phyloP scores from a whole-genome alignment of 2,888 invertebrate species.

The Pteria penguin region DNA sequence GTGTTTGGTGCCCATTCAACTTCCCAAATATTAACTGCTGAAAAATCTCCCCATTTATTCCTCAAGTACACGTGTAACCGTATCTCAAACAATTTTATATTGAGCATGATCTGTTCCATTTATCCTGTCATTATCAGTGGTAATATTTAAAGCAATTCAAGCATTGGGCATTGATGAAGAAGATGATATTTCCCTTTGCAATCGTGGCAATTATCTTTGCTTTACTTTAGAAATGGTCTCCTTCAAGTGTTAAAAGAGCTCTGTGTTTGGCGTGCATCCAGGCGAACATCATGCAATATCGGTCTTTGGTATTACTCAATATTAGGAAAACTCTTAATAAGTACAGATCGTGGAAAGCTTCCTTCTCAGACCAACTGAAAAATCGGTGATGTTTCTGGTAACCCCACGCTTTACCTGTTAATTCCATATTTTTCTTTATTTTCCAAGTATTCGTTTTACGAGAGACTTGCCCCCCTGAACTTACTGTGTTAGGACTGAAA shows the following conservation, averaged over 20 bases:
- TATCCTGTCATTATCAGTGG: background rate
- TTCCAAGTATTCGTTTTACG: too few relatives aligned
- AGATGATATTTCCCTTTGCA: background rate
- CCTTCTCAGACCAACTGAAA: too few relatives aligned
- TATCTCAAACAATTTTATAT: background rate
- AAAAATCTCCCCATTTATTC: constrained; percentile 1
- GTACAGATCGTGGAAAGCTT: too few relatives aligned
- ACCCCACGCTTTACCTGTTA: too few relatives aligned
- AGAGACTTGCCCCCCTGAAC: too few relatives aligned
- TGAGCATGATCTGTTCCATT: constrained; percentile 8
- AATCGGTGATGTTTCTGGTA: too few relatives aligned
- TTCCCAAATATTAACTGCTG: constrained; percentile 15
- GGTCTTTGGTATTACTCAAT: background rate
- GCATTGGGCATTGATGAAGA: constrained; percentile 3
- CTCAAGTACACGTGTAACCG: background rate
- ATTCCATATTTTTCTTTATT: too few relatives aligned
- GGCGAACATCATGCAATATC: background rate
- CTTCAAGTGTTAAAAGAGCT: background rate
- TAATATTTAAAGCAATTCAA: constrained; percentile 1
- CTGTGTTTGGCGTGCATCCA: background rate
- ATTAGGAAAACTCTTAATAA: background rate
- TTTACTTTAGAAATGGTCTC: background rate
- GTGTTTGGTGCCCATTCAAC: background rate
- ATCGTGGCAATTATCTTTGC: background rate
- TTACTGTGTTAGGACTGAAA: too few relatives aligned